Evolutionary conservation across 2,888 invertebrate species (phyloP).

Genomic region (Metellina segmentata): DNA sequence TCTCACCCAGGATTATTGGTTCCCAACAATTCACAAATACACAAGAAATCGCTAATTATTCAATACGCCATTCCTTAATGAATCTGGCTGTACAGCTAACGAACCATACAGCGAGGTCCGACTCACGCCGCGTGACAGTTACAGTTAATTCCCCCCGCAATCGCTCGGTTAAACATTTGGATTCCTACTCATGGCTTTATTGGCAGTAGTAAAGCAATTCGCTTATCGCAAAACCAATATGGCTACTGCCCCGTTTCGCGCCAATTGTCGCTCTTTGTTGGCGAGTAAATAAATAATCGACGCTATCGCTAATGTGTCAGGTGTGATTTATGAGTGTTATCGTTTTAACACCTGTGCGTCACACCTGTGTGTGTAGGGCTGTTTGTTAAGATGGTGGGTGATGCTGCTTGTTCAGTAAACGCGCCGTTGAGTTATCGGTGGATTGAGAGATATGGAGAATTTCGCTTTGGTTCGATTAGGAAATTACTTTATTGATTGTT

Average conservation of each 20-base stretch:
- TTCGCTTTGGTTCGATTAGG: too few species aligned
- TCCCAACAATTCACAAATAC: too few species aligned
- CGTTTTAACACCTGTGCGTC: slow-evolving; percentile 36
- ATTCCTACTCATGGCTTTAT: slow-evolving; percentile 17
- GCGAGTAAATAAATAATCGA: slow-evolving; percentile 49
- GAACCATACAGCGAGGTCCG: slow-evolving; percentile 5
- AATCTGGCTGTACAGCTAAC: neutral
- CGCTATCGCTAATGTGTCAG: slow-evolving; percentile 35
- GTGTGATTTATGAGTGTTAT: slow-evolving; percentile 50
- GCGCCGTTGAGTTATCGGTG: too few species aligned
- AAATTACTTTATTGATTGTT: too few species aligned
- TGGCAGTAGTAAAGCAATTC: slow-evolving; percentile 47
- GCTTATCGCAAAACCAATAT: slow-evolving; percentile 59
- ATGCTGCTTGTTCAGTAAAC: too few species aligned
- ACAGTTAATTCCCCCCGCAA: slow-evolving; percentile 6
- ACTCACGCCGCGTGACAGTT: neutral
- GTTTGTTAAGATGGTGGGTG: too few species aligned
- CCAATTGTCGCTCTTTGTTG: slow-evolving; percentile 18
- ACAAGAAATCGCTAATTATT: too few species aligned
- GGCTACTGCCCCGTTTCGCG: slow-evolving; percentile 37
- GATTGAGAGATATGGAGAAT: too few species aligned
- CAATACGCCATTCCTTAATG: too few species aligned
- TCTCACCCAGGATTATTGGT: too few species aligned
- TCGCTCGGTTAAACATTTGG: slow-evolving; percentile 30
- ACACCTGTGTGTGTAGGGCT: slow-evolving; percentile 25